A percentile compares a stretch with the other conserved stretches of the same genome.
Conservation (phyloP, 2,797 vertebrate species). For the Orientallactaga sibirica region DNA sequence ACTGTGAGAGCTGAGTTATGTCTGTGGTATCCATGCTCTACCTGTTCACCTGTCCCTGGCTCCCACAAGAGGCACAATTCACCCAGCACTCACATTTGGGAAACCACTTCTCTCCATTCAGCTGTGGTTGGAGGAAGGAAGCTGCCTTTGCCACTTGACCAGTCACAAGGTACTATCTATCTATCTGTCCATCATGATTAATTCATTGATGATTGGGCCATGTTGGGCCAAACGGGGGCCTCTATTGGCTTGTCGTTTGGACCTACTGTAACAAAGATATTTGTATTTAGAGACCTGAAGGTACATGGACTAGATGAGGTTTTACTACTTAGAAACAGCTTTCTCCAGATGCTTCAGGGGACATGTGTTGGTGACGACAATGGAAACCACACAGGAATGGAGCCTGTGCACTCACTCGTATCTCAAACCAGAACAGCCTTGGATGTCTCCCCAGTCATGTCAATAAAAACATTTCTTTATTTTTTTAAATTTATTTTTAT, state of each 20-base stretch:
- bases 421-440: neutral
- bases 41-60: too few species aligned
- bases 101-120: neutral
- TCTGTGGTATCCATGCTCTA: too few species aligned
- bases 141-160: neutral
- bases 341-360: neutral
- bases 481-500: too few species aligned
- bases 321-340: neutral
- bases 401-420: neutral
- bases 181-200: neutral
- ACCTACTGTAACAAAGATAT: neutral
- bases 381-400: fast-evolving
- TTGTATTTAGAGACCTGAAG: too few species aligned
- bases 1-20: neutral
- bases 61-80: neutral
- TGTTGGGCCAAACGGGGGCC: neutral
- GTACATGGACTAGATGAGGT: neutral
- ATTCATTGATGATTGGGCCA: neutral
- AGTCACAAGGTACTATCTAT: neutral
- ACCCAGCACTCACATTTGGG: neutral
- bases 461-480: fast-evolving
- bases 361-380: too few species aligned
- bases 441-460: neutral
- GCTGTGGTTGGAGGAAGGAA: neutral
- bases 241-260: neutral